A percentile compares a stretch with the other conserved stretches of the same genome.
Evolutionary conservation across 2,888 invertebrate genomes (phyloP).

Genomic region (Leptogaster cylindrica): DNA sequence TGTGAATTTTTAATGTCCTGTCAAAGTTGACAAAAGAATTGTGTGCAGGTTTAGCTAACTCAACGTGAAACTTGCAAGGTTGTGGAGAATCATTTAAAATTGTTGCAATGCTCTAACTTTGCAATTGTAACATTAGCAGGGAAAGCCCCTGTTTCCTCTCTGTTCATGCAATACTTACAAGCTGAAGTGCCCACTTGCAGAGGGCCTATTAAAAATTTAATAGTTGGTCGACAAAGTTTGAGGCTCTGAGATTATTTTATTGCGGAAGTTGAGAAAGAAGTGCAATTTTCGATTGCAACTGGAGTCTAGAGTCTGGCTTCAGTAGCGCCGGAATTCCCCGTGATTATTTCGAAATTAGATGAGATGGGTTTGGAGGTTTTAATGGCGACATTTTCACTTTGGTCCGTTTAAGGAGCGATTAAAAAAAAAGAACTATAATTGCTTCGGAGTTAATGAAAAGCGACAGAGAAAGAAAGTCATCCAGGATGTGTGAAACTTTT

Average conservation of each 20-base stretch:
- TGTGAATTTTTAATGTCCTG: slow-evolving; percentile 45
- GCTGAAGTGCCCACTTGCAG: slow-evolving; percentile 31
- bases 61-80: neutral
- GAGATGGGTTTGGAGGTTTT: neutral
- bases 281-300: slow-evolving; percentile 19
- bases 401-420: neutral
- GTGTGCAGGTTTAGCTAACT: slow-evolving; percentile 26
- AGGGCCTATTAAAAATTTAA: slow-evolving; percentile 36
- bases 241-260: slow-evolving; percentile 27
- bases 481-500: too few species aligned
- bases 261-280: slow-evolving; percentile 29
- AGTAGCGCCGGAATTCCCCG: neutral
- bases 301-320: too few species aligned
- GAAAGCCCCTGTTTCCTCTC: neutral
- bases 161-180: too few species aligned
- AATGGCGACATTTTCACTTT: neutral
- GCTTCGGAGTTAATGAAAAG: too few species aligned
- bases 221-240: slow-evolving; percentile 24
- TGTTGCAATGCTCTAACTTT: slow-evolving; percentile 15
- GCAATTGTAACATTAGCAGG: too few species aligned
- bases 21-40: slow-evolving; percentile 35
- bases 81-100: neutral
- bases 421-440: too few species aligned
- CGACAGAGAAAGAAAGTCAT: too few species aligned
- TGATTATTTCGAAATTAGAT: neutral